Conservation (phyloP, 2,113 vertebrate genomes). For the Barnardius zonarius region DNA sequence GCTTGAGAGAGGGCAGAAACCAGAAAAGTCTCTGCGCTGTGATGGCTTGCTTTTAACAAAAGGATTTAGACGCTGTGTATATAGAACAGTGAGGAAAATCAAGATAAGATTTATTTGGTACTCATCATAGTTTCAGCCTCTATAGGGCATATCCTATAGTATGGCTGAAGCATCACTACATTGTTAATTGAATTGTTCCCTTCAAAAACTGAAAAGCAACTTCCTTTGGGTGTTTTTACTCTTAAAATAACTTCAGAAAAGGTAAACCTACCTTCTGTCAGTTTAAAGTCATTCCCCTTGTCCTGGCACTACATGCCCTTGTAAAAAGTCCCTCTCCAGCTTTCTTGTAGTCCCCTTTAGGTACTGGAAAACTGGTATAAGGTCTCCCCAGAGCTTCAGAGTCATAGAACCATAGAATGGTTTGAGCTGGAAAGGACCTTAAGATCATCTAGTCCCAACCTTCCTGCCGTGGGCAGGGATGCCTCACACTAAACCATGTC, state of each 20-base stretch:
- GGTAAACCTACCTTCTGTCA: neutral
- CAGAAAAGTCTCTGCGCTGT: neutral
- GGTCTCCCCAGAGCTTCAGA: neutral
- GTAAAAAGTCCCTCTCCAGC: neutral
- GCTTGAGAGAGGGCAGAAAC: neutral
- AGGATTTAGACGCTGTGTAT: neutral
- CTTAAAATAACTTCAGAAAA: neutral
- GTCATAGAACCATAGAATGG: neutral
- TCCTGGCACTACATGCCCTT: neutral
- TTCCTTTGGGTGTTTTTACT: neutral
- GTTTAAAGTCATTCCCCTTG: neutral
- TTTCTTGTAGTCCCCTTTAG: neutral
- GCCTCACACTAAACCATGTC: too few relatives aligned
- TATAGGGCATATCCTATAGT: fast-evolving
- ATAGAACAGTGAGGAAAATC: neutral
- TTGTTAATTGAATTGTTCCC: neutral
- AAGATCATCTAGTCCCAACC: too few relatives aligned
- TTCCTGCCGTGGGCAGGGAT: too few relatives aligned
- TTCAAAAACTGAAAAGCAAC: neutral
- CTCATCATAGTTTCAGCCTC: neutral
- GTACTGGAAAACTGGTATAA: neutral
- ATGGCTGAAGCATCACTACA: neutral
- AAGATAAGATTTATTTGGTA: neutral
- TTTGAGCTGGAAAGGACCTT: too few relatives aligned
- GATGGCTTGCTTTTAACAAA: neutral